Conservation (phyloP, 2,113 vertebrate species). For the Anthoscopus minutus region DNA sequence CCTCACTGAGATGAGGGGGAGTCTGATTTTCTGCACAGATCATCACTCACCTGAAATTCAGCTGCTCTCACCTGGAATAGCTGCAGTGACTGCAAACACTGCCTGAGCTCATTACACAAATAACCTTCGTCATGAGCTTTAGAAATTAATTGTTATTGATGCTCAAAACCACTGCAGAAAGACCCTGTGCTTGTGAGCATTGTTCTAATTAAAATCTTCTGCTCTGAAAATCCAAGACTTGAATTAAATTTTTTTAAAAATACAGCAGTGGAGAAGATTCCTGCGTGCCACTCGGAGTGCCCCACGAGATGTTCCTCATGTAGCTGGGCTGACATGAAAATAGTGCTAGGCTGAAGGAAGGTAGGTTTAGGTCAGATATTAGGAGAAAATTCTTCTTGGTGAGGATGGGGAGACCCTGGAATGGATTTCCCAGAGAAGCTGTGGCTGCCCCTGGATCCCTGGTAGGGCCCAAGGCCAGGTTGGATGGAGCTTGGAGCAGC, state of each 20-base stretch:
- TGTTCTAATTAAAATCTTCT: background rate
- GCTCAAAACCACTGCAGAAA: background rate
- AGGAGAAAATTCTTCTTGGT: background rate
- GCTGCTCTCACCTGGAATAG: background rate
- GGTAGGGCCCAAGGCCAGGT: accelerated
- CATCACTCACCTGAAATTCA: background rate
- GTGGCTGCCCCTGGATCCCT: background rate
- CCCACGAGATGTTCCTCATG: accelerated
- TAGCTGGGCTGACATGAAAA: background rate
- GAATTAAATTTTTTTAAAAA: background rate
- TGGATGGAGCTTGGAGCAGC: accelerated
- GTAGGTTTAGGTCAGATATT: background rate
- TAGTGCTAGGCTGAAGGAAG: background rate
- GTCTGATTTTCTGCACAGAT: background rate
- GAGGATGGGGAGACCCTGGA: background rate
- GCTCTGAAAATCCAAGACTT: background rate
- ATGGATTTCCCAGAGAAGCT: background rate
- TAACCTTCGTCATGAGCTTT: accelerated
- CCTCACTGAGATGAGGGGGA: background rate
- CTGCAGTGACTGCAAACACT: background rate
- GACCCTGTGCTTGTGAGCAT: background rate
- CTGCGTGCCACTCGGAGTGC: accelerated
- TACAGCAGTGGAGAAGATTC: accelerated
- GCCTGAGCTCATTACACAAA: background rate
- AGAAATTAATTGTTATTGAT: background rate